Percentiles rank a stretch among this genome's conserved stretches.
These are phyloP conservation scores for Ormyrus rosae DNA, from an alignment of 2,888 invertebrate species.

Conservation along the genomic window DNA sequence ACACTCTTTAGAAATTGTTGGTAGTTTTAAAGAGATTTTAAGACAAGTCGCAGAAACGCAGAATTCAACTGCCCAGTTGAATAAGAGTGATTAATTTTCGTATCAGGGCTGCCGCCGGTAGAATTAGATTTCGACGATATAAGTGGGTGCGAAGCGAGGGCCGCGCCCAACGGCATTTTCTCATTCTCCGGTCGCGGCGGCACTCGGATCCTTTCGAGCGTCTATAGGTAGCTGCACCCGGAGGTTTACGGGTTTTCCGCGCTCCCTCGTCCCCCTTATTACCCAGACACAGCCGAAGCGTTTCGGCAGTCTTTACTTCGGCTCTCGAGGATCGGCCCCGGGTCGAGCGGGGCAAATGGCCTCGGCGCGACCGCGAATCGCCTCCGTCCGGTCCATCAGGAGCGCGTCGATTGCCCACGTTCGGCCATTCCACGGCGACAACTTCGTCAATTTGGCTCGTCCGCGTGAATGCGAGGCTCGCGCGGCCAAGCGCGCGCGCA, in stretches of 20 bases:
- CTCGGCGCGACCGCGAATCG: conserved; percentile 41
- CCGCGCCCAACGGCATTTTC: not conserved
- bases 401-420: conserved; percentile 52
- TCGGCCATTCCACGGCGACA: conserved; percentile 54
- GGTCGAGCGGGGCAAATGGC: conserved; percentile 14
- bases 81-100: no score
- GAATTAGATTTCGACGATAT: no score
- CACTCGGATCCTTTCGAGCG: not conserved
- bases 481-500: no score
- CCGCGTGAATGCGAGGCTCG: conserved; percentile 25
- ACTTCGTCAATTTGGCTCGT: conserved; percentile 56
- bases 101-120: no score
- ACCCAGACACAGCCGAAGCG: not conserved
- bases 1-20: no score
- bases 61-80: no score
- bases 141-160: no score
- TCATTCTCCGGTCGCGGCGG: not conserved
- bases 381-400: conserved; percentile 53
- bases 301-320: no score
- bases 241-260: not conserved
- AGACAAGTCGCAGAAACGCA: no score
- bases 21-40: no score
- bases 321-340: no score
- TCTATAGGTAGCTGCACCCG: no score
- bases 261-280: not conserved